These are phyloP conservation scores for Probosciger aterrimus DNA, from an alignment of 2,113 vertebrate species.

Conservation along the genomic window DNA sequence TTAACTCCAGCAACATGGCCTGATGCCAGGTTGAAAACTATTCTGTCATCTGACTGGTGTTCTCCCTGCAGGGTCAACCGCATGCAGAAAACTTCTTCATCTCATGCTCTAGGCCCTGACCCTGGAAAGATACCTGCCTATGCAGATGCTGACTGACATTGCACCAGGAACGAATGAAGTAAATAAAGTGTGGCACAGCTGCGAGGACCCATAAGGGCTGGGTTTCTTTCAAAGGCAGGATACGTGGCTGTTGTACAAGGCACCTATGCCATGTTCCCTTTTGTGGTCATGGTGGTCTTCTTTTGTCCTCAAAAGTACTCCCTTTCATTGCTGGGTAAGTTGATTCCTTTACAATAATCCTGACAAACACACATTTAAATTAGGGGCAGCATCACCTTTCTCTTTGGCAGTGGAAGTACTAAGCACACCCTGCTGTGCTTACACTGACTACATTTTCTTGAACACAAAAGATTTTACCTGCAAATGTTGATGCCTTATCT, in stretches of 20 bases:
- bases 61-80: not conserved
- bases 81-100: not conserved
- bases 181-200: not conserved
- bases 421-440: not conserved
- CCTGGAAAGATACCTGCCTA: not conserved
- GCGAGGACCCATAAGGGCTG: fast-evolving
- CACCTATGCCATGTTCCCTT: not conserved
- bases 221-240: not conserved
- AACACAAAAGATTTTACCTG: not conserved
- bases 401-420: not conserved
- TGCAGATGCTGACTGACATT: not conserved
- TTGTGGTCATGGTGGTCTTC: not conserved
- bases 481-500: not conserved
- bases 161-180: not conserved
- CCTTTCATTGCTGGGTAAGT: not conserved
- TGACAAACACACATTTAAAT: not conserved
- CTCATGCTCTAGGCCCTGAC: not conserved
- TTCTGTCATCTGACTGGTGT: not conserved
- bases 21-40: not conserved
- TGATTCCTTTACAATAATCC: not conserved
- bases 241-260: not conserved
- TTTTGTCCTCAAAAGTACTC: not conserved
- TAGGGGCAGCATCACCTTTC: not conserved
- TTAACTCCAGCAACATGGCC: not conserved
- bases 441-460: not conserved